Evolutionary conservation across 2,797 vertebrate species (phyloP).

Genomic region (Lateolabrax maculatus): DNA sequence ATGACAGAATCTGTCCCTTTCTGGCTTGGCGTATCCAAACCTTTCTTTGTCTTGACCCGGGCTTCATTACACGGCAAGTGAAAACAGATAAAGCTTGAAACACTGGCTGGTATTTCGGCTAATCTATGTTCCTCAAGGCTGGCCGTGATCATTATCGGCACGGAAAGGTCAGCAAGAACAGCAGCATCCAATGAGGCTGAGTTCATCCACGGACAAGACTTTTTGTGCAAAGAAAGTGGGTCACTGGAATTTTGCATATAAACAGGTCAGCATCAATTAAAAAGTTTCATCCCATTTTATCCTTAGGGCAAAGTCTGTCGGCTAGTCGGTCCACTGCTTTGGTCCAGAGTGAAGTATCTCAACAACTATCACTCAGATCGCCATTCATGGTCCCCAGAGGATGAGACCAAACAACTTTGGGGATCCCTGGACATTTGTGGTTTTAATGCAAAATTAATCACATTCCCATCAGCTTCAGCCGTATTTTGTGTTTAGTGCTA

Average conservation of each 20-base stretch:
- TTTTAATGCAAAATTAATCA: no score
- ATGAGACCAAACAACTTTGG: not conserved
- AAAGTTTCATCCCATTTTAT: constrained; percentile 2
- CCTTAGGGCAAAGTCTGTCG: not conserved
- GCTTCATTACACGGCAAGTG: constrained; percentile 49
- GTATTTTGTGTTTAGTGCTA: not conserved
- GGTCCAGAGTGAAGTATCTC: not conserved
- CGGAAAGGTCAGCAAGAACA: constrained; percentile 77
- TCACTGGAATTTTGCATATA: not conserved
- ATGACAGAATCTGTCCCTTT: constrained; percentile 40
- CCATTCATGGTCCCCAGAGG: not conserved
- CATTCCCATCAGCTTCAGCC: not conserved
- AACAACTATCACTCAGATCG: not conserved
- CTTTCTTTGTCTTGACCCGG: constrained; percentile 61
- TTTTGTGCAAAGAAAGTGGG: constrained; percentile 5
- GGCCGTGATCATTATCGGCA: constrained; percentile 60
- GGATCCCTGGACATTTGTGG: no score
- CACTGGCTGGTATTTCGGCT: constrained; percentile 76
- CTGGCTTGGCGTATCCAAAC: constrained; percentile 28
- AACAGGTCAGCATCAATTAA: not conserved
- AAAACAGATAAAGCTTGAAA: constrained; percentile 72
- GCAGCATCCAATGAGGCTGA: not conserved
- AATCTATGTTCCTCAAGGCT: constrained; percentile 60
- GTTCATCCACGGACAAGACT: not conserved
- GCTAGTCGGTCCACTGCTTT: not conserved